Percentiles rank a stretch among this genome's conserved stretches.
These are phyloP conservation scores for Toxostoma redivivum DNA, from an alignment of 2,113 vertebrate genomes.

Conservation along the genomic window DNA sequence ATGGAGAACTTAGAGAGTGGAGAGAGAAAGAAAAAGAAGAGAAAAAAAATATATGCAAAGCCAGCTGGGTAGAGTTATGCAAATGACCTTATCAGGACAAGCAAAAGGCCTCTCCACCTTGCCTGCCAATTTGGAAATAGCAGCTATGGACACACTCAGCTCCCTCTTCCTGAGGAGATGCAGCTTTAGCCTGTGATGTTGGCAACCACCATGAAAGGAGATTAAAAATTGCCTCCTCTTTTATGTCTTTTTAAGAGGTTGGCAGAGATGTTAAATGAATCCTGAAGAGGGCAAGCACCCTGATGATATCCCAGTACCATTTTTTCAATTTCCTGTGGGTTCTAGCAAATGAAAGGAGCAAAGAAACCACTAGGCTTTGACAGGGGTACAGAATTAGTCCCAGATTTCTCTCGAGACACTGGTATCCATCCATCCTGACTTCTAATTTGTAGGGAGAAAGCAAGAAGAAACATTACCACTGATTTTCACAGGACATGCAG, in stretches of 20 bases:
- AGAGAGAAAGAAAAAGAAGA: not conserved
- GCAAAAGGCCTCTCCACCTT: slow-evolving; percentile 19
- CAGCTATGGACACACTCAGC: not conserved
- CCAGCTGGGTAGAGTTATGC: slow-evolving; percentile 23
- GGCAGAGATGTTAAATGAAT: not conserved
- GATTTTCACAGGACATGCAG: not conserved
- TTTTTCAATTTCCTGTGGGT: not conserved
- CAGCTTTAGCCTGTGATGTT: slow-evolving; percentile 10
- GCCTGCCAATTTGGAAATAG: slow-evolving; percentile 19
- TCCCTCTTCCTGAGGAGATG: slow-evolving; percentile 15
- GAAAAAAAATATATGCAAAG: slow-evolving; percentile 6
- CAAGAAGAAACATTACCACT: not conserved
- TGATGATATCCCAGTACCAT: not conserved
- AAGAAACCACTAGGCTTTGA: not conserved
- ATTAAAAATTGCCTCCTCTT: slow-evolving; percentile 35
- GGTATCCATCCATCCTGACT: not conserved
- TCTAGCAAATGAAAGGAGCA: not conserved
- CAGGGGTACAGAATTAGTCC: not conserved
- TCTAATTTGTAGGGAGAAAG: not conserved
- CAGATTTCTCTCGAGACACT: not conserved
- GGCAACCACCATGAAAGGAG: slow-evolving; percentile 6
- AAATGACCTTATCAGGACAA: slow-evolving; percentile 45
- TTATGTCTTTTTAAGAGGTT: not conserved
- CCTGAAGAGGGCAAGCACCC: not conserved
- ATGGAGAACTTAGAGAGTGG: not conserved